These are phyloP conservation scores for Myiothlypis chrysogaster DNA, from an alignment of 2,797 vertebrate genomes.

Conservation along the genomic window DNA sequence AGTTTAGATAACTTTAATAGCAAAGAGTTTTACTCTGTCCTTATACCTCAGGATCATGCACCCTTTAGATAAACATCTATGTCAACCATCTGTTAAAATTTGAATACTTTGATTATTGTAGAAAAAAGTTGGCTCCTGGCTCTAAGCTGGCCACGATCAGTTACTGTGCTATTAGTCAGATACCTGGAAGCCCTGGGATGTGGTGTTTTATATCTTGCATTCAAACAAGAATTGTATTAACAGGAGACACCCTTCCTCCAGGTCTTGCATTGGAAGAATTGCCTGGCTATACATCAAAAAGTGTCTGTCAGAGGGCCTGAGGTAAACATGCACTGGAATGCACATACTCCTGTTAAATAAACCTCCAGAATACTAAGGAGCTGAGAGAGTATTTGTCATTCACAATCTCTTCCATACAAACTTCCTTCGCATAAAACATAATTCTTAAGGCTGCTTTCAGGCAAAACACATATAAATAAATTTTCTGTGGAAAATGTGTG, in stretches of 20 bases:
- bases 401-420: not conserved
- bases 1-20: not conserved
- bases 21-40: not conserved
- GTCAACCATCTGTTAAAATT: not conserved
- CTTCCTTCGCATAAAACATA: not conserved
- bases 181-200: not conserved
- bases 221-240: not conserved
- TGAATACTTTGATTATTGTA: not conserved
- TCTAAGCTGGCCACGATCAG: not conserved
- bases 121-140: not conserved
- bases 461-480: not conserved
- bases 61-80: not conserved
- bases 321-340: not conserved
- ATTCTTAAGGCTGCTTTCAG: not conserved
- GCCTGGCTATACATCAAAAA: not conserved
- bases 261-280: not conserved
- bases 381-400: not conserved
- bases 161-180: not conserved
- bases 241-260: not conserved
- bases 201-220: not conserved
- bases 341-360: not conserved
- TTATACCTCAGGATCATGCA: not conserved
- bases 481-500: not conserved
- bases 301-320: not conserved
- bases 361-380: not conserved